Percentiles rank a stretch among this genome's conserved stretches.
phyloP scores from a whole-genome alignment of 2,797 vertebrate species.

The Setipinna tenuifilis region DNA sequence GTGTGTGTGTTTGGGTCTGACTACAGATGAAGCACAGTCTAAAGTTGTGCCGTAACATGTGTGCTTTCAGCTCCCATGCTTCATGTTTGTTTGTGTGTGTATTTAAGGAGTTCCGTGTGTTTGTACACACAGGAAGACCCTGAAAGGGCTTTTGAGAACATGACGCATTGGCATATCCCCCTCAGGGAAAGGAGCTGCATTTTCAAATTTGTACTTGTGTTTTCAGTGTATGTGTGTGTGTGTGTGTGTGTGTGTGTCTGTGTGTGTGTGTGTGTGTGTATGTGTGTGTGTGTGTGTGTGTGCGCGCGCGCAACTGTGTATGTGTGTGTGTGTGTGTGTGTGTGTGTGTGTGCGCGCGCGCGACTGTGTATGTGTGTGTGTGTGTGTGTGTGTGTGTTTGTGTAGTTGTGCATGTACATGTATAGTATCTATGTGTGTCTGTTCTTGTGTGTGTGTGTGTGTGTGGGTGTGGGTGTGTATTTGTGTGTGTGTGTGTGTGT shows the following conservation, averaged over 20 bases:
- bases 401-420: too few species aligned
- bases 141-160: constrained; percentile 13
- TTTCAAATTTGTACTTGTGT: not conserved
- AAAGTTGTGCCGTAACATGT: not conserved
- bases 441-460: not conserved
- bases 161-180: not conserved
- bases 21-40: not conserved
- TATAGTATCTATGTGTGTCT: too few species aligned
- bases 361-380: not conserved
- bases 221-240: too few species aligned
- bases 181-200: not conserved
- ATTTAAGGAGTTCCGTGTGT: not conserved
- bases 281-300: too few species aligned
- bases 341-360: too few species aligned
- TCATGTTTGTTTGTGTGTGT: constrained; percentile 16
- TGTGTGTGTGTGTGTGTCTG: too few species aligned
- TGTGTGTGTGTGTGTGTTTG: not conserved
- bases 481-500: not conserved
- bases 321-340: too few species aligned
- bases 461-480: too few species aligned
- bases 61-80: not conserved
- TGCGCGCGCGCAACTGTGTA: too few species aligned
- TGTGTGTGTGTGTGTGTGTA: too few species aligned
- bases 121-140: not conserved
- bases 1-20: not conserved